These are phyloP conservation scores for Corythornis leucogaster DNA, from an alignment of 2,797 vertebrate species.

Conservation along the genomic window DNA sequence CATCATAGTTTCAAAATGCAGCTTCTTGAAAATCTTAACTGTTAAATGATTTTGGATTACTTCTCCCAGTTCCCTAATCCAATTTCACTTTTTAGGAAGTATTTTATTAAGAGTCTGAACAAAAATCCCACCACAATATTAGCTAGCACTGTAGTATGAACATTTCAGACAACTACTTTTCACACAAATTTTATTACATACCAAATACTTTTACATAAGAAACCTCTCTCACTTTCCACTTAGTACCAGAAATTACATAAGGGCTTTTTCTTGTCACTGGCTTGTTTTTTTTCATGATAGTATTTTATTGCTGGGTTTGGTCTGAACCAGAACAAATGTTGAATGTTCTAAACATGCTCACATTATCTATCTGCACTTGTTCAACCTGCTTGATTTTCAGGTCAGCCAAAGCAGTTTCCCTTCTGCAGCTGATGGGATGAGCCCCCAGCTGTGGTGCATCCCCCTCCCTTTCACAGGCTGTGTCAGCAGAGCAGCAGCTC, in stretches of 20 bases:
- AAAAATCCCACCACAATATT: background rate
- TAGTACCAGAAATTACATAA: background rate
- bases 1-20: background rate
- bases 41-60: background rate
- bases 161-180: background rate
- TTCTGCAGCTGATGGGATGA: background rate
- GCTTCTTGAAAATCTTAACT: background rate
- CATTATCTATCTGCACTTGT: background rate
- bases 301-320: background rate
- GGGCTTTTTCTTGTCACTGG: fast-evolving
- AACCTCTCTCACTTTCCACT: background rate
- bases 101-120: background rate
- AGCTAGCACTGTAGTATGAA: background rate
- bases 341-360: fast-evolving
- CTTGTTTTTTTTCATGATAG: background rate
- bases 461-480: background rate
- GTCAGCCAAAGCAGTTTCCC: background rate
- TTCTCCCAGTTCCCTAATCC: background rate
- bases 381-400: background rate
- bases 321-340: fast-evolving
- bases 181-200: background rate
- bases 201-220: background rate
- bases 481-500: background rate
- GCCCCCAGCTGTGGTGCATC: background rate
- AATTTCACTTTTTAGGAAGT: background rate